Evolutionary conservation across 2,797 vertebrate species (phyloP).

Genomic region (Phoebastria nigripes): DNA sequence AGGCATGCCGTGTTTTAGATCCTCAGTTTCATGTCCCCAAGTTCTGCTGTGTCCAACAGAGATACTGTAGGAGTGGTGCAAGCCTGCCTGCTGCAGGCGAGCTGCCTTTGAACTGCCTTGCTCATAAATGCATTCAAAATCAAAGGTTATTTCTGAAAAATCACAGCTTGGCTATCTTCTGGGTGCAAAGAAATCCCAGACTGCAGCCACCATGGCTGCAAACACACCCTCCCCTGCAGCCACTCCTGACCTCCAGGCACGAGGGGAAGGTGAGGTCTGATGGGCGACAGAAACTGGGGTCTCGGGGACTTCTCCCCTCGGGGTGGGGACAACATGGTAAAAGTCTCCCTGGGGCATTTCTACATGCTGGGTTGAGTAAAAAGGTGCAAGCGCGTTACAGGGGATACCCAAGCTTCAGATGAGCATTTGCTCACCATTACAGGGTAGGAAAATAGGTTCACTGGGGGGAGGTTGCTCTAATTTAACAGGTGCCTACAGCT

Average conservation of each 20-base stretch:
- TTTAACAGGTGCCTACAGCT: not conserved
- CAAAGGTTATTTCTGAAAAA: not conserved
- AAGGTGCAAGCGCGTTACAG: not conserved
- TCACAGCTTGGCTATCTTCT: not conserved
- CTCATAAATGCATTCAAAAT: not conserved
- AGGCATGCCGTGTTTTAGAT: not conserved
- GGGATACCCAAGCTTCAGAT: not conserved
- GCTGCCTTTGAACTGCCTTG: not conserved
- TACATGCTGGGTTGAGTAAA: fast-evolving
- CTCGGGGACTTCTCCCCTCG: not conserved
- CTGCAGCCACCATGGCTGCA: not conserved
- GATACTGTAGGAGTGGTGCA: not conserved
- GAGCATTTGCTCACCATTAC: not conserved
- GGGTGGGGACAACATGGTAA: too few relatives aligned
- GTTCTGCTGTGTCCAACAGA: constrained; percentile 18
- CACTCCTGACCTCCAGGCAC: not conserved
- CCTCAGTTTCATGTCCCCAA: not conserved
- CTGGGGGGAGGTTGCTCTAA: not conserved
- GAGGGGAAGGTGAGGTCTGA: not conserved
- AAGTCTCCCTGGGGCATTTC: not conserved
- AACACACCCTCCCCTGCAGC: not conserved
- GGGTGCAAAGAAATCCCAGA: not conserved
- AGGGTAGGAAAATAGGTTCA: not conserved
- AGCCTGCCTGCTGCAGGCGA: not conserved
- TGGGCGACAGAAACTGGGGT: not conserved